These are phyloP conservation scores for Brachymystax lenok DNA, from an alignment of 2,797 vertebrate species.

Conservation along the genomic window DNA sequence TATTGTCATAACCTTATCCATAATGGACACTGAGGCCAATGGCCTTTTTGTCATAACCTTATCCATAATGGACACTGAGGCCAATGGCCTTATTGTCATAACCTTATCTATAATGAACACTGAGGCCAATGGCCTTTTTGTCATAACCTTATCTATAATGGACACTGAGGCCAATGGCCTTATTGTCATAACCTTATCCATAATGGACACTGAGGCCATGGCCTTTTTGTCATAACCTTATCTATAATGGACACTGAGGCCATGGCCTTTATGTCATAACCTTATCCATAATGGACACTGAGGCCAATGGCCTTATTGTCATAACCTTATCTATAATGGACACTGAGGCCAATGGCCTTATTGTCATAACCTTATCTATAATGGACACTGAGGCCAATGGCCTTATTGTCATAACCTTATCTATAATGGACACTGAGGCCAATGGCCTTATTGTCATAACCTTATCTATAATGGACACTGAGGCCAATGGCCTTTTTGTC, in stretches of 20 bases:
- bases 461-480: conserved; percentile 7
- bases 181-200: conserved; percentile 52
- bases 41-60: conserved; percentile 62
- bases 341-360: conserved; percentile 68
- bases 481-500: conserved; percentile 68
- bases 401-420: conserved; percentile 59
- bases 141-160: conserved; percentile 26
- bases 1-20: conserved; percentile 51
- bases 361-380: conserved; percentile 41
- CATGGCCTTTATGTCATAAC: conserved; percentile 62
- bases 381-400: conserved; percentile 53
- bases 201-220: conserved; percentile 51
- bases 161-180: conserved; percentile 60
- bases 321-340: conserved; percentile 70
- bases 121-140: conserved; percentile 67
- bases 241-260: conserved; percentile 41
- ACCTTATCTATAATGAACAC: conserved; percentile 3
- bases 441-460: conserved; percentile 64
- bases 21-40: conserved; percentile 48
- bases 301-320: conserved; percentile 48
- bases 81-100: conserved; percentile 65
- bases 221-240: conserved; percentile 60
- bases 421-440: conserved; percentile 44
- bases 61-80: conserved; percentile 39
- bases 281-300: conserved; percentile 71